Evolutionary conservation across 2,797 vertebrate species (phyloP), one percentile per base, ranked within the genome.

Genomic region (Lacerta viridis): DNA sequence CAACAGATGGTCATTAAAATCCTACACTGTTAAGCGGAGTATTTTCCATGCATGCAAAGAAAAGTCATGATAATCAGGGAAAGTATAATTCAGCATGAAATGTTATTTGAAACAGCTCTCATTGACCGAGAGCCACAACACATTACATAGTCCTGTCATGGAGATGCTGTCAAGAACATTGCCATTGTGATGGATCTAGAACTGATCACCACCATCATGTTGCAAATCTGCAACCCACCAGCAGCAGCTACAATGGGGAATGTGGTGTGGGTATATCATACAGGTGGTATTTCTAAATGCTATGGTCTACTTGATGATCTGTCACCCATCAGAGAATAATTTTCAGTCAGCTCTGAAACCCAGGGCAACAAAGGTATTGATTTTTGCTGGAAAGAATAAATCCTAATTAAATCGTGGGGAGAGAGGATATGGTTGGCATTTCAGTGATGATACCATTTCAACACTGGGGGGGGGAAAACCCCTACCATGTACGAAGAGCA

Each of bases 1-100:
- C 25, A 92, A 83, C 68, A 85, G 75, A 87, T 92, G 61, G 71
- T 80, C 80, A 33, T 80, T 88, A 66, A 25, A 29, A 93, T 90
- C 87, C 90, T 78, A 36, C 43, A 46, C 74, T 93, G 41, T 90
- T 93, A 86, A 89, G 29, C 87, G 83, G 89, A 88, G 43, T 89
- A 36, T 27, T 92, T 88, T 71, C 75, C 75, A 78, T 10, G 5
- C 59, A 33, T 74, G n/a, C 18, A 89, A 90, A 92, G 80, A 84
- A 72, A 87, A 3, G 13, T 43, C 72, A 90, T 55, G 64, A 18
- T 93, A 85, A 91, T 86, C 55, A 39, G 50, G 15, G 36, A 80
- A 23, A 78, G 41, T 69, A 90, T 25, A 33, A 55, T 72, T 72
- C 77, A 39, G 29, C 69, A 59, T 74, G 68, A 88, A 79, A 91